phyloP scores from a whole-genome alignment of 1,140 invertebrate genomes.

The Neodiprion pinetum region DNA sequence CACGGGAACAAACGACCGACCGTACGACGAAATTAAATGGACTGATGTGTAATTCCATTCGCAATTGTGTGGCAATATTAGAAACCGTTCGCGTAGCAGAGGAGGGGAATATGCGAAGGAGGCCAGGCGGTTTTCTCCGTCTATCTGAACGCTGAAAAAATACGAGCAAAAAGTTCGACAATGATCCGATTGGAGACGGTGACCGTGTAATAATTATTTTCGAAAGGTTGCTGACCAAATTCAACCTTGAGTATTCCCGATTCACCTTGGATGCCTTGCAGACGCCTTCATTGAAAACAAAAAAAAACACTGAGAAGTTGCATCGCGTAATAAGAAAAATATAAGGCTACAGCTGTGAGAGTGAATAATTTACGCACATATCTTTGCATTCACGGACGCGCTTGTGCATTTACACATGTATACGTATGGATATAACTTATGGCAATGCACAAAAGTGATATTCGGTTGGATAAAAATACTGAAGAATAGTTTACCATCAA shows the following conservation, averaged over 20 bases:
- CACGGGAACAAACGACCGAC: neutral
- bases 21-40: neutral
- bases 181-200: slow-evolving; percentile 10
- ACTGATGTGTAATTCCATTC: neutral
- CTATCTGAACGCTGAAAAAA: slow-evolving; percentile 21
- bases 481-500: slow-evolving; percentile 30
- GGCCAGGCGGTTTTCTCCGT: neutral
- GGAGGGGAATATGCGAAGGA: neutral
- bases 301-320: neutral
- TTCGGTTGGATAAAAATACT: too few species aligned
- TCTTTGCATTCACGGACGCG: neutral
- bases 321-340: too few species aligned
- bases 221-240: slow-evolving; percentile 33
- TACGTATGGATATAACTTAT: neutral
- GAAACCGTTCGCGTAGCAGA: neutral
- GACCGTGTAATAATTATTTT: slow-evolving; percentile 12
- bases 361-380: neutral
- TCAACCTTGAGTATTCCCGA: slow-evolving; percentile 36
- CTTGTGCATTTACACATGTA: slow-evolving; percentile 7
- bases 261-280: slow-evolving; percentile 24
- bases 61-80: slow-evolving; percentile 16
- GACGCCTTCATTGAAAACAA: neutral
- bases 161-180: slow-evolving; percentile 11
- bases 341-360: slow-evolving; percentile 31
- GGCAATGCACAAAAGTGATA: too few species aligned